Percentiles rank a stretch among this genome's conserved stretches.
Evolutionary conservation across 2,113 vertebrate genomes (phyloP).

Genomic region (Acrocephalus kingi): DNA sequence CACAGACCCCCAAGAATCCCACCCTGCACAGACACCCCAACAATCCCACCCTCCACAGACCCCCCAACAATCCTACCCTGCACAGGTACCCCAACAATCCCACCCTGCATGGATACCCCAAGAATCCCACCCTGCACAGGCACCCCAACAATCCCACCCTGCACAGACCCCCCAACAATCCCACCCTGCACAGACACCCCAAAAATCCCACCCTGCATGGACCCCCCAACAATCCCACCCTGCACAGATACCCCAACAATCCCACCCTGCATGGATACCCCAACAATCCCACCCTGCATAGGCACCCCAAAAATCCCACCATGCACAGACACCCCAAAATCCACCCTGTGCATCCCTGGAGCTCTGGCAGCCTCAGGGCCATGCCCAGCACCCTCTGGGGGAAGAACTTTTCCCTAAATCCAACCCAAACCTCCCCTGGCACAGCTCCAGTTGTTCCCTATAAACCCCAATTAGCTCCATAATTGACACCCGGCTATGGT

Average conservation of each 20-base stretch:
- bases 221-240: neutral
- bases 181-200: neutral
- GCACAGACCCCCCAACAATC: too few species aligned
- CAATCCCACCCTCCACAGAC: too few species aligned
- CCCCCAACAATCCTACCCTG: too few species aligned
- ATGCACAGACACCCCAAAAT: neutral
- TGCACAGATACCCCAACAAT: neutral
- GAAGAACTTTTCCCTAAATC: neutral
- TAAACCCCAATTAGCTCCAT: too few species aligned
- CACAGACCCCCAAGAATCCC: too few species aligned
- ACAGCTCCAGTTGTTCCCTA: rapidly evolving
- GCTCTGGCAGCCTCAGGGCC: neutral
- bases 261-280: neutral
- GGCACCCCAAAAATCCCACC: neutral
- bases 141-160: neutral
- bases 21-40: too few species aligned
- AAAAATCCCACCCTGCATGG: neutral
- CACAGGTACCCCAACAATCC: too few species aligned
- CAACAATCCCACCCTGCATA: neutral
- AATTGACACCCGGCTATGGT: rapidly evolving
- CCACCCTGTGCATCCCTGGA: neutral
- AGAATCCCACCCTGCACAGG: too few species aligned
- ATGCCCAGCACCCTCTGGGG: neutral
- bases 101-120: too few species aligned
- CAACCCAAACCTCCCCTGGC: rapidly evolving